A percentile compares a stretch with the other conserved stretches of the same genome.
These are phyloP conservation scores for Athalia rosae DNA, from an alignment of 2,888 invertebrate genomes.

Conservation along the genomic window DNA sequence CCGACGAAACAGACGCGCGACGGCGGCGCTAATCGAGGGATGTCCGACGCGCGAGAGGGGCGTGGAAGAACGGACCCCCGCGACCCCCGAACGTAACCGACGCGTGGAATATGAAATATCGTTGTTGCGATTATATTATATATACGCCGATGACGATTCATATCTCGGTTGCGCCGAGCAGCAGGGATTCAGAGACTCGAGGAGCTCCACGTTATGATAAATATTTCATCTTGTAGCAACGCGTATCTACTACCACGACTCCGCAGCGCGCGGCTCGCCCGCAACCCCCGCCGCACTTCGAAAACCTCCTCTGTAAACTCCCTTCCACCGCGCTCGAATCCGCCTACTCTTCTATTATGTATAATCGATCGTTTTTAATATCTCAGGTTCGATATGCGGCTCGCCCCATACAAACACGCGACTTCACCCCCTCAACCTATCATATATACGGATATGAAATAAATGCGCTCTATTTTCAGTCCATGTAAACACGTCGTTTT, in stretches of 20 bases:
- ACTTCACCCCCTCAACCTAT: too few relatives aligned
- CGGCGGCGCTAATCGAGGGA: slow-evolving; percentile 23
- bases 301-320: too few relatives aligned
- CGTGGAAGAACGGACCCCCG: slow-evolving; percentile 9
- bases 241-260: too few relatives aligned
- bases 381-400: background rate
- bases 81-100: background rate
- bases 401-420: background rate
- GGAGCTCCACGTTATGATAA: slow-evolving; percentile 54
- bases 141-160: slow-evolving; percentile 61
- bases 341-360: background rate
- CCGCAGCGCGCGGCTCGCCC: too few relatives aligned
- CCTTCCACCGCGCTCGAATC: background rate
- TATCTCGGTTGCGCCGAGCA: slow-evolving; percentile 66
- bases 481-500: too few relatives aligned
- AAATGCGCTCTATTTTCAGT: too few relatives aligned
- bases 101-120: background rate
- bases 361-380: background rate
- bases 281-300: slow-evolving; percentile 18
- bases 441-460: too few relatives aligned
- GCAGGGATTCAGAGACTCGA: slow-evolving; percentile 65
- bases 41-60: slow-evolving; percentile 14
- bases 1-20: slow-evolving; percentile 15
- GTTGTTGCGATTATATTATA: too few relatives aligned
- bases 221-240: slow-evolving; percentile 40